Evolutionary conservation across 1,140 invertebrate species (phyloP), one percentile per base, ranked within the genome.

Genomic region (Nebria ingens): DNA sequence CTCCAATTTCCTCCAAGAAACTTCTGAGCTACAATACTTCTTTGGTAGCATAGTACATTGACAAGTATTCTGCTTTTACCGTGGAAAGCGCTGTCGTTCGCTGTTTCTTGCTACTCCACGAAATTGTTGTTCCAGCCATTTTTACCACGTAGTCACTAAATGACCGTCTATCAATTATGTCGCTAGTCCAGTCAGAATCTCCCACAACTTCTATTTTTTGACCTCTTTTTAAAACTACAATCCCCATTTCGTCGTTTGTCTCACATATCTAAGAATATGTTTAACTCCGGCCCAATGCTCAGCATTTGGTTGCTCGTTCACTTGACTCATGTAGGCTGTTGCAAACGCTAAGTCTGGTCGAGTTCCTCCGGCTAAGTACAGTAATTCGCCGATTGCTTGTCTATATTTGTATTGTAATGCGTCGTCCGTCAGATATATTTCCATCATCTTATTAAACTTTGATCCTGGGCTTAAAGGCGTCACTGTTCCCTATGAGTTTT

Each of bases 51-150:
- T 4, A 3, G 15, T n/a, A n/a, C 0, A 61, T 55, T 19, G 62
- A 58, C 2, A 65, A 52, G 51, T 63, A 67, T 54, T 68, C 65
- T 11, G 62, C 58, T 42, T 66, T 62, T 9, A 58, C 58, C 0
- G 59, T 61, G 3, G 60, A 64, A 40, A 62, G 54, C 11, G 64
- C 55, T 0, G 64, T 61, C 1, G 53, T 53, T 1, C 55, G 56
- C 51, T 67, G 66, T 42, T 66, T 67, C 9, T 54, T 42, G 3
- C 58, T 60, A 11, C 25, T 53, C 65, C 68, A 69, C 1, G 49
- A 19, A 19, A 69, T 50, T 1, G 57, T 21, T 21, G 45, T 58
- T 9, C 49, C 55, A 52, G 40, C 56, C 20, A 64, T 20, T 15
- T 58, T 38, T 19, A 64, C 54, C 1, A 66, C 53, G 29, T 53